These are phyloP conservation scores for Pyrocoelia pectoralis DNA, from an alignment of 2,888 invertebrate genomes.

Conservation along the genomic window DNA sequence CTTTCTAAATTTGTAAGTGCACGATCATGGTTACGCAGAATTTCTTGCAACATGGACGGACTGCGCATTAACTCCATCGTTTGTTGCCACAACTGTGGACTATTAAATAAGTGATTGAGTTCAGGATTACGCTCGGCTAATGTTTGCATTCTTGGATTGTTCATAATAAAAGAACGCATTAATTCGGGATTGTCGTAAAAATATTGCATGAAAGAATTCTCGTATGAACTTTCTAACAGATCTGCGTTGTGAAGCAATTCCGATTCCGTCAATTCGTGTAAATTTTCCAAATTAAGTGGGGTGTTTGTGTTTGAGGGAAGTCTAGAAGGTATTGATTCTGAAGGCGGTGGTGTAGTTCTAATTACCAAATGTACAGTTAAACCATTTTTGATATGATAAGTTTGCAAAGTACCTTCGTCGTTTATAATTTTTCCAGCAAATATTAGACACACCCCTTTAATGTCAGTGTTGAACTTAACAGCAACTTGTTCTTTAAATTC, in stretches of 20 bases:
- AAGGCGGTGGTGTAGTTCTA: slow-evolving; percentile 73
- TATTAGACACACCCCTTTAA: slow-evolving; percentile 92
- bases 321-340: slow-evolving; percentile 57
- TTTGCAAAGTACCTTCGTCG: slow-evolving; percentile 86
- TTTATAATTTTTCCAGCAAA: slow-evolving; percentile 99
- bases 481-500: slow-evolving; percentile 88
- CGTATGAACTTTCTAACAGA: slow-evolving; percentile 87
- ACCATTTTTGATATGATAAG: slow-evolving; percentile 94
- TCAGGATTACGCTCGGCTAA: slow-evolving; percentile 96
- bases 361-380: slow-evolving; percentile 95
- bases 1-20: slow-evolving; percentile 96
- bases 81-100: slow-evolving; percentile 92
- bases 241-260: slow-evolving; percentile 90
- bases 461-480: slow-evolving; percentile 82
- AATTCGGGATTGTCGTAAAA: slow-evolving; percentile 96
- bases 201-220: slow-evolving; percentile 93
- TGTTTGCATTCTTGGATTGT: slow-evolving; percentile 98
- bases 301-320: slow-evolving; percentile 48
- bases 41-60: slow-evolving; percentile 96
- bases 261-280: slow-evolving; percentile 83
- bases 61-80: slow-evolving; percentile 96
- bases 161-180: slow-evolving; percentile 88
- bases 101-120: slow-evolving; percentile 96
- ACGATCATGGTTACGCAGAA: slow-evolving; percentile 97
- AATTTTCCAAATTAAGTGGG: slow-evolving; percentile 46